Conservation (phyloP, 2,888 invertebrate genomes). For the Pelosia muscerda region DNA sequence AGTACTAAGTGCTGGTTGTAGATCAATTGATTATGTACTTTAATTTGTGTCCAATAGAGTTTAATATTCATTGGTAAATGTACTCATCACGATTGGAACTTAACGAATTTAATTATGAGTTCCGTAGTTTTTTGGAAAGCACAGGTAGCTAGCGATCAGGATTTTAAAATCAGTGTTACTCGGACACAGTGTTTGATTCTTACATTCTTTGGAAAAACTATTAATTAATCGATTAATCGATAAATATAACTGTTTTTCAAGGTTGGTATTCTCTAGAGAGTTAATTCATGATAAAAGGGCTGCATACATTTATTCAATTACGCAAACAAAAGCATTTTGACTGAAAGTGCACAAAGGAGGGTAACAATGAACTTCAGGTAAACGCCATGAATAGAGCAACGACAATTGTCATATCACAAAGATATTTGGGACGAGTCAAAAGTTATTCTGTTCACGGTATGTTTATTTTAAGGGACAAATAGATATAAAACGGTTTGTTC, state of each 20-base stretch:
- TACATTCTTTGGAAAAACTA: constrained; percentile 48
- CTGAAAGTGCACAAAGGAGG: constrained; percentile 79
- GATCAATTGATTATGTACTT: constrained; percentile 68
- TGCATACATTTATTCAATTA: constrained; percentile 85
- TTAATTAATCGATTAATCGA: constrained; percentile 59
- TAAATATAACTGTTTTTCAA: constrained; percentile 50
- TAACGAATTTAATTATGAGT: constrained; percentile 72
- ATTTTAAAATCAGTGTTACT: constrained; percentile 51
- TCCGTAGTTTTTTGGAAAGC: constrained; percentile 69
- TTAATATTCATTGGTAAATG: constrained; percentile 65
- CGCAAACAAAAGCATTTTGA: constrained; percentile 78
- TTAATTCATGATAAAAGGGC: constrained; percentile 60
- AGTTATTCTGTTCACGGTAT: constrained; percentile 70
- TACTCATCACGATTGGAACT: constrained; percentile 45
- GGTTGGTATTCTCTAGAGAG: constrained; percentile 55
- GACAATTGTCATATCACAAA: constrained; percentile 76
- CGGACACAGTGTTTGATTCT: constrained; percentile 45
- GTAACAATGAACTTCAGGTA: constrained; percentile 75
- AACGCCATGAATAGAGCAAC: constrained; percentile 75
- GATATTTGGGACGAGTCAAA: constrained; percentile 81
- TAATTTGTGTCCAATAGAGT: constrained; percentile 72
- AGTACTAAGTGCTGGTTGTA: constrained; percentile 66
- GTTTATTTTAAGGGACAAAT: constrained; percentile 72
- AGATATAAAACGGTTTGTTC: constrained; percentile 65
- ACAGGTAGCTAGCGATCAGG: constrained; percentile 69